These are phyloP conservation scores for Gallinago undulata DNA, from an alignment of 2,113 vertebrate species.

Conservation along the genomic window DNA sequence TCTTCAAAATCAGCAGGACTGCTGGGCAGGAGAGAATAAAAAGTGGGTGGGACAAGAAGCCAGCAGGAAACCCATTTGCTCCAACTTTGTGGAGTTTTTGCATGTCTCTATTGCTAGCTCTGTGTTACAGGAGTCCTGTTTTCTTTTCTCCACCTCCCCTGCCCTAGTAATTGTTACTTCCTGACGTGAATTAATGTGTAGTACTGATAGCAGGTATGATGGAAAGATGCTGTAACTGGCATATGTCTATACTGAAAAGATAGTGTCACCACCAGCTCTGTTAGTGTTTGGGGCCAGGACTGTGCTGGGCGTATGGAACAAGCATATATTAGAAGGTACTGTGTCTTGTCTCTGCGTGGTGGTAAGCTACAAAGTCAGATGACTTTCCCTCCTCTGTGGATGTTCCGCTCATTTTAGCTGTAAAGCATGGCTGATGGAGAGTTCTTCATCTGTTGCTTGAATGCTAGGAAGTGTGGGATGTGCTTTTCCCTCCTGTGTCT, in stretches of 20 bases:
- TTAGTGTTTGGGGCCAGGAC: neutral
- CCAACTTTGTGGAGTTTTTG: fast-evolving
- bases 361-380: slow-evolving; percentile 6
- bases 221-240: neutral
- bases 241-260: neutral
- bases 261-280: neutral
- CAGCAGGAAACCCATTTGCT: fast-evolving
- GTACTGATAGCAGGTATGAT: neutral
- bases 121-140: neutral
- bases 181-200: neutral
- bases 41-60: neutral
- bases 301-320: neutral
- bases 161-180: neutral
- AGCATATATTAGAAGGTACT: neutral
- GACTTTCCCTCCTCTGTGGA: neutral
- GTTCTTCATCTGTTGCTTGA: neutral
- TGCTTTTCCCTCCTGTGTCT: neutral
- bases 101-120: fast-evolving
- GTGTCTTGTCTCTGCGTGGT: neutral
- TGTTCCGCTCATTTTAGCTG: neutral
- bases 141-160: too few relatives aligned
- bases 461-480: neutral
- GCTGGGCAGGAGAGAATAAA: fast-evolving
- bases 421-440: neutral
- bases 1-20: neutral